Evolutionary conservation across 1,140 invertebrate genomes (phyloP).

Genomic region (Chionoecetes opilio): DNA sequence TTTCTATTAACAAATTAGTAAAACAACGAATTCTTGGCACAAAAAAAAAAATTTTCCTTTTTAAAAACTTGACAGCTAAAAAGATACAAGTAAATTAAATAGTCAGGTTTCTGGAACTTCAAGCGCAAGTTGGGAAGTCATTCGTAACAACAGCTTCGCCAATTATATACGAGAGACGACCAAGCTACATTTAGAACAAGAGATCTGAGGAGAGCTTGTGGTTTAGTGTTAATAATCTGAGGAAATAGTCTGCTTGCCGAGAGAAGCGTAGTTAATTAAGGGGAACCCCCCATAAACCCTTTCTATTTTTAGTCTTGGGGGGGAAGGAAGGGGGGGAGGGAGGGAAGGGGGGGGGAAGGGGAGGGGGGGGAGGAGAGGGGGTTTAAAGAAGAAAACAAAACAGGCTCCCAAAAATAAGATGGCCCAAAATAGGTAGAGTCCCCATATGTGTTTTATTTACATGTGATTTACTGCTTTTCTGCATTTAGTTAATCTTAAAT

Average conservation of each 20-base stretch:
- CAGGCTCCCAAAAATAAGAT: not conserved
- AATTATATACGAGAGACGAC: not conserved
- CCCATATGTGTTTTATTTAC: no score
- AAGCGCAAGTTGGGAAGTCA: not conserved
- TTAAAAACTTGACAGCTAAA: no score
- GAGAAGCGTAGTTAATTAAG: not conserved
- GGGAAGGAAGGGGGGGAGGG: not conserved
- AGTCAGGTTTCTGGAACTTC: no score
- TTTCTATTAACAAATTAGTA: no score
- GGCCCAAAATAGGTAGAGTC: no score
- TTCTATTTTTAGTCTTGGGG: not conserved
- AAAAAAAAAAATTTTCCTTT: no score
- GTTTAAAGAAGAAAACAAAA: not conserved
- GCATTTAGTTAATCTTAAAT: no score
- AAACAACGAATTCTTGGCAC: no score
- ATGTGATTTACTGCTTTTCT: no score
- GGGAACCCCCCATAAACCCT: not conserved
- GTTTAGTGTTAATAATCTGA: slow-evolving; percentile 30
- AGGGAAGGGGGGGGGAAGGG: not conserved
- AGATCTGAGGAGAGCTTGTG: slow-evolving; percentile 1
- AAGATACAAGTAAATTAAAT: no score
- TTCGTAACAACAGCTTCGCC: not conserved
- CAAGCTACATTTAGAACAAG: not conserved
- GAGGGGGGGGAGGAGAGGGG: not conserved
- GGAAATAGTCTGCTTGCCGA: slow-evolving; percentile 16